Percentiles rank a stretch among this genome's conserved stretches.
Conservation (phyloP, 2,888 invertebrate species). For the Willowsia nigromaculata region DNA sequence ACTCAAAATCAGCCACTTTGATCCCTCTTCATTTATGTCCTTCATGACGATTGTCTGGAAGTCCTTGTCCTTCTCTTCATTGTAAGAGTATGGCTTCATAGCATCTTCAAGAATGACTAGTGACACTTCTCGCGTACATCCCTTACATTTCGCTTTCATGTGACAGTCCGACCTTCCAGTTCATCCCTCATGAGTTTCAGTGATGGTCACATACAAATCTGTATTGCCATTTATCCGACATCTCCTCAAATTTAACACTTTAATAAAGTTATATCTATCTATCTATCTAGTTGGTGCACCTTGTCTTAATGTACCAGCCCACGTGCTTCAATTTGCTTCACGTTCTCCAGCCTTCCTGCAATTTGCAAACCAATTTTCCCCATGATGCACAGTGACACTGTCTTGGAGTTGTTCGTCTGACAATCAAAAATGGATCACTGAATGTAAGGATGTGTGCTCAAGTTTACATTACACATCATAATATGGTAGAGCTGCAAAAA, state of each 20-base stretch:
- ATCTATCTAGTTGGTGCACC: constrained; percentile 93
- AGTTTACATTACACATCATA: too few species aligned
- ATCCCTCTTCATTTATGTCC: constrained; percentile 96
- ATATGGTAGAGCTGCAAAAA: too few species aligned
- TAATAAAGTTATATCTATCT: too few species aligned
- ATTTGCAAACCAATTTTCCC: constrained; percentile 90
- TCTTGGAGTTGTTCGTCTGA: too few species aligned
- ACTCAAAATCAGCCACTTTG: constrained; percentile 90
- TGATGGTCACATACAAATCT: constrained; percentile 87
- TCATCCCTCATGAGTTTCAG: constrained; percentile 87
- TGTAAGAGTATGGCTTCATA: constrained; percentile 81
- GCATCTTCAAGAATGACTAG: constrained; percentile 73
- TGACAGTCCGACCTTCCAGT: constrained; percentile 90
- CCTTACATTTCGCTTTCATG: constrained; percentile 92
- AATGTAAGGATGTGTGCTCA: too few species aligned
- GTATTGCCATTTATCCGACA: constrained; percentile 91
- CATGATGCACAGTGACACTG: too few species aligned
- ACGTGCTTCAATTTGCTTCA: constrained; percentile 87
- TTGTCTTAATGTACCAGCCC: constrained; percentile 89
- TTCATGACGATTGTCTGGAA: constrained; percentile 92
- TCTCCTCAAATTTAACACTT: too few species aligned
- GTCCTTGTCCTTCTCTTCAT: constrained; percentile 85
- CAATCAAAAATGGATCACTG: too few species aligned
- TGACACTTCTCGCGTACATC: constrained; percentile 89
- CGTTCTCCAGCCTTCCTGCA: constrained; percentile 88